A percentile compares a stretch with the other conserved stretches of the same genome.
These are phyloP conservation scores for Genyomyrus donnyi DNA, from an alignment of 2,113 vertebrate species.

Conservation along the genomic window DNA sequence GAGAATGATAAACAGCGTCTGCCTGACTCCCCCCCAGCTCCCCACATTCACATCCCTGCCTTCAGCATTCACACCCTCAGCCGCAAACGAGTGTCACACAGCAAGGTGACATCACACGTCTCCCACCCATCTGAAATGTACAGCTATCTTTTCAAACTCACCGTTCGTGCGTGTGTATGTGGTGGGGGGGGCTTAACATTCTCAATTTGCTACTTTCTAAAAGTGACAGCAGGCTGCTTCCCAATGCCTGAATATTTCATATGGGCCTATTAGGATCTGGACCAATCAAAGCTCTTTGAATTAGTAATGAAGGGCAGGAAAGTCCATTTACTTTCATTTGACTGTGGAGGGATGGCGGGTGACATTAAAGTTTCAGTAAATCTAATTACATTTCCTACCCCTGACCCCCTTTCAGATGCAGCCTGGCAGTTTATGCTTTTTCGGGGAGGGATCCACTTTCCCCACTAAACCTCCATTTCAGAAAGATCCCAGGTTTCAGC, in stretches of 20 bases:
- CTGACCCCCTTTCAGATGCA: not conserved
- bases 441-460: not conserved
- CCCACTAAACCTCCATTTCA: not conserved
- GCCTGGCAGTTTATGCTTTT: not conserved
- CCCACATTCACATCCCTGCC: not conserved
- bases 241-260: constrained; percentile 16
- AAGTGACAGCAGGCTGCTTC: not conserved
- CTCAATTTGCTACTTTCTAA: not conserved
- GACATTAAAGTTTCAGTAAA: constrained; percentile 15
- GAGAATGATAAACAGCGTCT: not conserved
- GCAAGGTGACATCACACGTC: not conserved
- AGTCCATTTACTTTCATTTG: constrained; percentile 19
- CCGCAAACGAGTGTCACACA: not conserved
- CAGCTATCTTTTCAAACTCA: not conserved
- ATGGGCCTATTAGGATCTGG: constrained; percentile 10
- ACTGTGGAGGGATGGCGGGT: not conserved
- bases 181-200: not conserved
- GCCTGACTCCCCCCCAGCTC: not conserved
- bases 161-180: not conserved
- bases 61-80: not conserved
- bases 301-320: constrained; percentile 14
- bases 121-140: not conserved
- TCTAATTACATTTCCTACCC: constrained; percentile 16
- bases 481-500: not conserved
- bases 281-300: constrained; percentile 20